These are phyloP conservation scores for Trachelipus rathkii DNA, from an alignment of 1,140 invertebrate species.

Conservation along the genomic window DNA sequence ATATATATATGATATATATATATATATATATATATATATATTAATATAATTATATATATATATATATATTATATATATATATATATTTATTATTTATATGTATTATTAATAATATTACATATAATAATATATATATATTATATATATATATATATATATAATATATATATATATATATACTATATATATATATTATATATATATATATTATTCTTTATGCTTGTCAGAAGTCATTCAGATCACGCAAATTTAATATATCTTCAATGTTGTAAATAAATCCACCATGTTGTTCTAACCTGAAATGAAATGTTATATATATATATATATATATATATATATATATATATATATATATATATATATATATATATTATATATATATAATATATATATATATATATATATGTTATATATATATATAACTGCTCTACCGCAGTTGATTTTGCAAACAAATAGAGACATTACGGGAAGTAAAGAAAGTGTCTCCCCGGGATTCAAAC, in stretches of 20 bases:
- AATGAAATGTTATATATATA: conserved; percentile 16
- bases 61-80: not conserved
- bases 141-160: conserved; percentile 5
- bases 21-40: conserved; percentile 5
- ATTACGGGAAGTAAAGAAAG: no score
- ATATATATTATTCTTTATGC: not conserved
- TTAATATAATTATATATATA: not conserved
- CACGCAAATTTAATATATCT: conserved; percentile 41
- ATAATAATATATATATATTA: conserved; percentile 15
- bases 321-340: conserved; percentile 6
- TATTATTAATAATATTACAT: not conserved
- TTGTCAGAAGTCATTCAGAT: not conserved
- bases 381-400: not conserved
- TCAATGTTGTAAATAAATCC: conserved; percentile 43
- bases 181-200: conserved; percentile 15
- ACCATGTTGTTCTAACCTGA: conserved; percentile 39
- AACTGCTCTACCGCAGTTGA: conserved; percentile 7
- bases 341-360: conserved; percentile 17
- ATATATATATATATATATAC: conserved; percentile 15
- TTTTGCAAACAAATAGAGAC: no score
- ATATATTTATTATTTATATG: not conserved
- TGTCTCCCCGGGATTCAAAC: no score
- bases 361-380: not conserved
- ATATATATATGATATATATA: conserved; percentile 8
- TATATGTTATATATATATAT: not conserved